A percentile compares a stretch with the other conserved stretches of the same genome.
These are phyloP conservation scores for Gisinianus flammeolus DNA, from an alignment of 2,888 invertebrate species.

Conservation along the genomic window DNA sequence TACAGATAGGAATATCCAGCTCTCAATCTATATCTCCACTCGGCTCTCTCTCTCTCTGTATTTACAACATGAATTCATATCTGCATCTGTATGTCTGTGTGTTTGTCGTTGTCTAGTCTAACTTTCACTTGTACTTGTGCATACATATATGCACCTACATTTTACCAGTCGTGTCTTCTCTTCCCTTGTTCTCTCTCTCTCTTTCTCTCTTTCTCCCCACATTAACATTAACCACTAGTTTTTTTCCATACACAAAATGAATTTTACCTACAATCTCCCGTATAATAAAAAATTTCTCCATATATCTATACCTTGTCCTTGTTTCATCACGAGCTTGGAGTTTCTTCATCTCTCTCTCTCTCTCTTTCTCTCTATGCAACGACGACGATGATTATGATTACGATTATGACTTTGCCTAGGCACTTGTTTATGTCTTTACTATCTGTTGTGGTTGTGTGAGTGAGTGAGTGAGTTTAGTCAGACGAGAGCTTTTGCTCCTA, in stretches of 20 bases:
- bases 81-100: neutral
- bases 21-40: neutral
- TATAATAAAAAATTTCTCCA: no score
- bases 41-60: neutral
- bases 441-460: neutral
- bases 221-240: no score
- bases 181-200: neutral
- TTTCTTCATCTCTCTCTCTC: constrained; percentile 1
- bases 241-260: no score
- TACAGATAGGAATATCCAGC: neutral
- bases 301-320: neutral
- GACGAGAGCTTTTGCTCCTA: no score
- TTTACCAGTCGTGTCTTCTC: neutral
- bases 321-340: neutral
- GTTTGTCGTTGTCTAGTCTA: neutral
- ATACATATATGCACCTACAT: neutral
- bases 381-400: neutral
- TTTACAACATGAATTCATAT: no score
- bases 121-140: neutral
- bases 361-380: neutral
- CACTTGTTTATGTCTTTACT: constrained; percentile 2
- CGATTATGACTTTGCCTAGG: constrained; percentile 2
- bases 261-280: no score
- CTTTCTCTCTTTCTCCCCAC: neutral
- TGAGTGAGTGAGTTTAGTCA: no score